A percentile compares a stretch with the other conserved stretches of the same genome.
Evolutionary conservation across 2,113 vertebrate genomes (phyloP).

Genomic region (Conger conger): DNA sequence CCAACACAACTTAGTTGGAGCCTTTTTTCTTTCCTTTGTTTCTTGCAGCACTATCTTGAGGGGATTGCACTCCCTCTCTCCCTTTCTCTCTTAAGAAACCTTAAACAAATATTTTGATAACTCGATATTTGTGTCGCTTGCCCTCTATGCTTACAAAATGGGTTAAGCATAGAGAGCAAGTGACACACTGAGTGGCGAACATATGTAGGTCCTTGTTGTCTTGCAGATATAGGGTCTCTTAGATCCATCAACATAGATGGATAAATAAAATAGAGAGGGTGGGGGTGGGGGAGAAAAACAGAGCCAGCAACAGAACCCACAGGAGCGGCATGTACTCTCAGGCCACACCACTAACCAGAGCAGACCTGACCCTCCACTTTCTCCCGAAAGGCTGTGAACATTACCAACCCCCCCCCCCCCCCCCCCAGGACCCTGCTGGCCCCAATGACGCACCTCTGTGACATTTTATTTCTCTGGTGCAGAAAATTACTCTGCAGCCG

Average conservation of each 20-base stretch:
- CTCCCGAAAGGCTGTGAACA: not conserved
- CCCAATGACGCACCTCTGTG: not conserved
- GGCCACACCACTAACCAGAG: not conserved
- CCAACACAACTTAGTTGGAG: not conserved
- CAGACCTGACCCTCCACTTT: not conserved
- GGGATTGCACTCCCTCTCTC: too few species aligned
- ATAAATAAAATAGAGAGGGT: too few species aligned
- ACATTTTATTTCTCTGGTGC: not conserved
- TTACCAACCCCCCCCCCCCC: not conserved
- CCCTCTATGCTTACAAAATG: too few species aligned
- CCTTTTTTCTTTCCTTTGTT: too few species aligned
- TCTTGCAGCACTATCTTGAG: too few species aligned
- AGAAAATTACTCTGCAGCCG: not conserved
- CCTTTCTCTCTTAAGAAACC: too few species aligned
- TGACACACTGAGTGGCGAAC: too few species aligned
- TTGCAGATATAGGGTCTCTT: not conserved
- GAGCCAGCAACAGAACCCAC: not conserved
- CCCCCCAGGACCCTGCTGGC: not conserved
- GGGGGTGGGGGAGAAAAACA: too few species aligned
- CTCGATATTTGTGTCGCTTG: too few species aligned
- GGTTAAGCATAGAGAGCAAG: too few species aligned
- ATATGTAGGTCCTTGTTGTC: not conserved
- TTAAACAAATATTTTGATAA: too few species aligned
- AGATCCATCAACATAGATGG: not conserved
- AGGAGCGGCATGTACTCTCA: not conserved